Evolutionary conservation across 2,113 vertebrate genomes (phyloP), one percentile per base, ranked within the genome.

Genomic region (Caranx ignobilis): DNA sequence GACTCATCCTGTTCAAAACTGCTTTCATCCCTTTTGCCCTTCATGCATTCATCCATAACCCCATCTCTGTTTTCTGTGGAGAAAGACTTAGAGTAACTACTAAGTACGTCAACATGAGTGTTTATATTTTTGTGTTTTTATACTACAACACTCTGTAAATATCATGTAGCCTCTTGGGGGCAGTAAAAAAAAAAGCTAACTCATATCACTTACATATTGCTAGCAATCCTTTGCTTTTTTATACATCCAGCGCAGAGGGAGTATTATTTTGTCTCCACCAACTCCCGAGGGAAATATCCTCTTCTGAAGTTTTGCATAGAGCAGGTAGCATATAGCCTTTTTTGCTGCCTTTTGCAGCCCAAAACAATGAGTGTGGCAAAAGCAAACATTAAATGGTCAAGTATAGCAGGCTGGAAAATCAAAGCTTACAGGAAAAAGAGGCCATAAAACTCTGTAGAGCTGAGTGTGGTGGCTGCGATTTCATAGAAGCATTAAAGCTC

Each of bases 11-110:
- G 1, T 34, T 69, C 45, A 13, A 9, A 59, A 26, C 41, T 61
- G 35, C 31, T 67, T 62, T 76, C 8, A 35, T 54, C 62, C 34
- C 39, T 37, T 69, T 52, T 69, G 54, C 21, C 39, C 45, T 59
- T 15, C n/a, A 16, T 48, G 52, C 32, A 47, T 74, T n/a, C 8
- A 3, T 35, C 55, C 56, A 1, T 47, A 18, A 48, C 10, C 4
- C n/a, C 37, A 45, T 45, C 48, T 19, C 19, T 67, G 31, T 19
- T 19, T 63, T 34, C 56, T n/a, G 13, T 11, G 10, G 19, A 18
- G 2, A 1, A 31, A 66, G 47, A 15, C 26, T 26, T 26, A 26
- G 1, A 26, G 26, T 26, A 26, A 26, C 10, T 39, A 47, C 10
- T 11, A 55, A 18, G 13, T 35, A 16, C 37, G 34, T 43, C 34